Percentiles rank a stretch among this genome's conserved stretches.
phyloP scores from a whole-genome alignment of 2,888 invertebrate genomes.

The Herminia tarsipennalis region DNA sequence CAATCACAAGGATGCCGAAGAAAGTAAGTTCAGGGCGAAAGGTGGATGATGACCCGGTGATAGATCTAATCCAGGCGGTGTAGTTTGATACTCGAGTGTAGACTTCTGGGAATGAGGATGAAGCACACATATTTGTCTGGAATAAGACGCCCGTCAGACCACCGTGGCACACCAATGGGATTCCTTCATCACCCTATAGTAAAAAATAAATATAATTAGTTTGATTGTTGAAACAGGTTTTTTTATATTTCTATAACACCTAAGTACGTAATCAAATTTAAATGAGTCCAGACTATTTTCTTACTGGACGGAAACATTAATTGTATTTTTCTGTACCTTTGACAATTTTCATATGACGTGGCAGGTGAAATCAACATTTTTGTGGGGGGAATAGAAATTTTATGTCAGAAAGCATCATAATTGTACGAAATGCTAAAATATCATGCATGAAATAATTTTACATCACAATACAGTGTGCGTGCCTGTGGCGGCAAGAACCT shows the following conservation, averaged over 20 bases:
- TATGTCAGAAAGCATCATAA: no score
- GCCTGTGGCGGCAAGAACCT: no score
- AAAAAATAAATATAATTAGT: background rate
- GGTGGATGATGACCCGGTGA: constrained; percentile 50
- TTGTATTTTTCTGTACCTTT: no score
- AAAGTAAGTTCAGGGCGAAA: constrained; percentile 48
- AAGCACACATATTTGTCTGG: constrained; percentile 41
- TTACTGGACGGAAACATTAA: no score
- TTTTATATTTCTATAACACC: no score
- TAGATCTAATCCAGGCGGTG: constrained; percentile 53
- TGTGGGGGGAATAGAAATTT: no score
- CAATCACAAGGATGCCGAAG: constrained; percentile 40
- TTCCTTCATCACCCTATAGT: constrained; percentile 60
- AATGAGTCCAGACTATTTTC: no score
- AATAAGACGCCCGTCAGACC: constrained; percentile 58
- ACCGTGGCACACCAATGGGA: constrained; percentile 54
- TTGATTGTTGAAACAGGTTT: no score
- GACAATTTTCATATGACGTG: no score
- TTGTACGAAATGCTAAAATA: background rate
- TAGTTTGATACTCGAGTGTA: constrained; percentile 63
- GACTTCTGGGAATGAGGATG: constrained; percentile 53
- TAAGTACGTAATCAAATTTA: no score
- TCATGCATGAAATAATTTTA: background rate
- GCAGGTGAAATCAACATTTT: no score
- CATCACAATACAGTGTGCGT: no score